Evolutionary conservation across 1,140 invertebrate genomes (phyloP).

Genomic region (Calycopis cecrops): DNA sequence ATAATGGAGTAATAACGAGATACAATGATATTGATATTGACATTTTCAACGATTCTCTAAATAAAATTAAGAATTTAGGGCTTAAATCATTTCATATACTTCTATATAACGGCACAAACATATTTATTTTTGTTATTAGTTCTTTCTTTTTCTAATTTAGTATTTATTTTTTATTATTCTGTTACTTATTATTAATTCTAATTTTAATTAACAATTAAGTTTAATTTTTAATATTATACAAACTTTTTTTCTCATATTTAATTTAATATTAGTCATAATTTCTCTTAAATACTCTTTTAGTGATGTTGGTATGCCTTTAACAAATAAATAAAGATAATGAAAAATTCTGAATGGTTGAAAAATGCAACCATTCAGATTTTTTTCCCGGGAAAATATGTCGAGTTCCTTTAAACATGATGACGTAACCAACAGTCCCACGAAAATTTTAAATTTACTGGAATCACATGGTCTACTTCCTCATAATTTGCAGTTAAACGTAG

Average conservation of each 20-base stretch:
- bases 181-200: conserved; percentile 37
- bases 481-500: conserved; percentile 47
- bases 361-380: not conserved
- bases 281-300: too few species aligned
- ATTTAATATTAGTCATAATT: too few species aligned
- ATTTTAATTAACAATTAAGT: conserved; percentile 30
- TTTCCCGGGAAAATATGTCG: conserved; percentile 34
- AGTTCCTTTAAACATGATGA: conserved; percentile 33
- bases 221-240: conserved; percentile 29
- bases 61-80: too few species aligned
- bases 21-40: conserved; percentile 30
- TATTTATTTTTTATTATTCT: conserved; percentile 37
- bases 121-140: too few species aligned
- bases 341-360: conserved; percentile 3
- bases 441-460: conserved; percentile 38
- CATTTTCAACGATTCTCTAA: conserved; percentile 29
- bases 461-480: conserved; percentile 45
- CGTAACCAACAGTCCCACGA: conserved; percentile 35
- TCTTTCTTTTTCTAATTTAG: conserved; percentile 32
- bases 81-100: too few species aligned
- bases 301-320: too few species aligned
- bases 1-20: conserved; percentile 28
- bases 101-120: too few species aligned
- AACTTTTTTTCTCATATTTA: too few species aligned
- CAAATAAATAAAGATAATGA: not conserved